Conservation (phyloP, 2,797 vertebrate species). For the Taenioides sp. region DNA sequence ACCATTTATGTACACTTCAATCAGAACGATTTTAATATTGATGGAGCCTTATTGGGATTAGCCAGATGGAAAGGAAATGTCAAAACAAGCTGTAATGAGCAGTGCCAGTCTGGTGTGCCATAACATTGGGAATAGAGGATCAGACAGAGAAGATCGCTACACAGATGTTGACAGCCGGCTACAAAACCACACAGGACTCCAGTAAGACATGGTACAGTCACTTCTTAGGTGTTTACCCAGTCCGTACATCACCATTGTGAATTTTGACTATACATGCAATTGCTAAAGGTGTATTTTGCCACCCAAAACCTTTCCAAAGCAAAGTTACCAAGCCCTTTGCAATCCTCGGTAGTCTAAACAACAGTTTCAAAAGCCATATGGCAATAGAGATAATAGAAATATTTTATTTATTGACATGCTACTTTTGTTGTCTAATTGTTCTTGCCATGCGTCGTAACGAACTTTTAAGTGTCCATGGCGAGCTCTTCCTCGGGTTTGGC, state of each 20-base stretch:
- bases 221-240: conserved; percentile 17
- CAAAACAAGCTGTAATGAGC: conserved; percentile 80
- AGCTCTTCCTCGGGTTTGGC: conserved; percentile 42
- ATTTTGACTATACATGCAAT: conserved; percentile 18
- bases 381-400: conserved; percentile 25
- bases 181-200: conserved; percentile 35
- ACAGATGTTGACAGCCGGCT: conserved; percentile 67
- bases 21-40: conserved; percentile 52
- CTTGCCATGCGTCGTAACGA: conserved; percentile 19
- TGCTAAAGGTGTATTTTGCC: conserved; percentile 20
- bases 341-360: conserved; percentile 19
- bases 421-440: conserved; percentile 14
- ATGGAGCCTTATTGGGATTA: conserved; percentile 66
- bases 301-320: conserved; percentile 32
- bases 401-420: neutral
- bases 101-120: conserved; percentile 65
- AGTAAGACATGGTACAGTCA: conserved; percentile 18
- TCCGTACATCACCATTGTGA: neutral
- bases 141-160: conserved; percentile 62
- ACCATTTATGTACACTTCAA: neutral
- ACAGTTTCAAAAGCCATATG: conserved; percentile 59
- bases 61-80: conserved; percentile 69
- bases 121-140: conserved; percentile 67
- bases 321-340: conserved; percentile 63
- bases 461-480: conserved; percentile 23